These are phyloP conservation scores for Xerus inauris DNA, from an alignment of 2,113 vertebrate species.

Conservation along the genomic window DNA sequence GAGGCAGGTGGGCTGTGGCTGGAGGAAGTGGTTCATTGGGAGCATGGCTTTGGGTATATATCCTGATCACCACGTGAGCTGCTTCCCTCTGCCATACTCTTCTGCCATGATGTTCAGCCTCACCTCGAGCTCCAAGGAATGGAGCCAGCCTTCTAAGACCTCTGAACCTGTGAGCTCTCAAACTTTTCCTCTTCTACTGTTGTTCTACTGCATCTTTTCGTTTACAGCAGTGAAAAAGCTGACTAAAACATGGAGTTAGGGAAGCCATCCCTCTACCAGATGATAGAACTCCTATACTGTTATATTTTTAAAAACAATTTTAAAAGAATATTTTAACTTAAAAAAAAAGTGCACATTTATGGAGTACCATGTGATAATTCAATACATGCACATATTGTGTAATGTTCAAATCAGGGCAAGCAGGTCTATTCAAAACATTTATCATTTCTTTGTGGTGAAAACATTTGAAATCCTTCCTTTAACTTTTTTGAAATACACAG, in stretches of 20 bases:
- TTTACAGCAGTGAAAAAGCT: no score
- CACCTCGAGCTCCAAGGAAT: no score
- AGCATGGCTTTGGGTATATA: no score
- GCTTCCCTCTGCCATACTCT: no score
- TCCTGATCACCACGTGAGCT: no score
- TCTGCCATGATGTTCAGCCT: no score
- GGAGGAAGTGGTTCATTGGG: no score
- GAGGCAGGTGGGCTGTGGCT: no score
- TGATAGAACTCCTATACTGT: neutral
- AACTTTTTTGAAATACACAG: neutral
- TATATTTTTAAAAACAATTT: neutral
- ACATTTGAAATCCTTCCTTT: neutral
- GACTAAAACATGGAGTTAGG: neutral
- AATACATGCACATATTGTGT: neutral
- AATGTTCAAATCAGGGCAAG: neutral
- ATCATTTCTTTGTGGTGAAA: neutral
- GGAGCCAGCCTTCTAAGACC: no score
- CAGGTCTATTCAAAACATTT: neutral
- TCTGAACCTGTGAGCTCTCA: no score
- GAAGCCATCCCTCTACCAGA: neutral
- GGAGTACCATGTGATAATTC: neutral
- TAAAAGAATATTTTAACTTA: neutral
- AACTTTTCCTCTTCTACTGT: no score
- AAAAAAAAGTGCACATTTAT: neutral
- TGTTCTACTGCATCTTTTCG: no score